These are phyloP conservation scores for Metaphire vulgaris DNA, from an alignment of 1,140 invertebrate genomes.

Conservation along the genomic window DNA sequence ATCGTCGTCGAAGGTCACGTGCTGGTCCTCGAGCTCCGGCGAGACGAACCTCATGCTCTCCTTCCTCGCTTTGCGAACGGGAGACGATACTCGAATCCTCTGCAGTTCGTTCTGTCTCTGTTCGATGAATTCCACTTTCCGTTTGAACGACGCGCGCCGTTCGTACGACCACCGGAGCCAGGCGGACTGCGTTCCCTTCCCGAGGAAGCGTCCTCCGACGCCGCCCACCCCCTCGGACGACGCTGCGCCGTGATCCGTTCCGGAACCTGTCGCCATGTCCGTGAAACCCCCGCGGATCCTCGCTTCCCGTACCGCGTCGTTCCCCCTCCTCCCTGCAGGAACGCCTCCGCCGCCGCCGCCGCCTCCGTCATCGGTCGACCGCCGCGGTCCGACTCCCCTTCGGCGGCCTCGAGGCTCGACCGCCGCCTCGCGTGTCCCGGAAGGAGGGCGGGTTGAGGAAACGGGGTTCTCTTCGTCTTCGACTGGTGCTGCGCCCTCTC, in stretches of 20 bases:
- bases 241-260: conserved; percentile 34
- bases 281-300: not conserved
- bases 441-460: conserved; percentile 20
- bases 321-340: too few species aligned
- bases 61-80: conserved; percentile 47
- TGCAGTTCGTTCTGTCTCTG: conserved; percentile 33
- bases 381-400: too few species aligned
- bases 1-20: conserved; percentile 29
- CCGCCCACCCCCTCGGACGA: conserved; percentile 28
- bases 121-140: conserved; percentile 41
- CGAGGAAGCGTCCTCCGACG: conserved; percentile 35
- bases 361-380: not conserved
- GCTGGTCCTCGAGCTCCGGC: conserved; percentile 42
- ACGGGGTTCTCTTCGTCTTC: conserved; percentile 15
- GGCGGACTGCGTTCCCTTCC: conserved; percentile 35
- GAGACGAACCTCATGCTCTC: conserved; percentile 47
- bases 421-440: not conserved
- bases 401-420: too few species aligned
- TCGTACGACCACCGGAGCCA: conserved; percentile 48
- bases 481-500: conserved; percentile 36
- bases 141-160: conserved; percentile 40
- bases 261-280: too few species aligned
- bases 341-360: not conserved
- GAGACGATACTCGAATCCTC: conserved; percentile 42
- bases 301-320: not conserved